phyloP scores from a whole-genome alignment of 1,140 invertebrate genomes.

The Polyergus mexicanus region DNA sequence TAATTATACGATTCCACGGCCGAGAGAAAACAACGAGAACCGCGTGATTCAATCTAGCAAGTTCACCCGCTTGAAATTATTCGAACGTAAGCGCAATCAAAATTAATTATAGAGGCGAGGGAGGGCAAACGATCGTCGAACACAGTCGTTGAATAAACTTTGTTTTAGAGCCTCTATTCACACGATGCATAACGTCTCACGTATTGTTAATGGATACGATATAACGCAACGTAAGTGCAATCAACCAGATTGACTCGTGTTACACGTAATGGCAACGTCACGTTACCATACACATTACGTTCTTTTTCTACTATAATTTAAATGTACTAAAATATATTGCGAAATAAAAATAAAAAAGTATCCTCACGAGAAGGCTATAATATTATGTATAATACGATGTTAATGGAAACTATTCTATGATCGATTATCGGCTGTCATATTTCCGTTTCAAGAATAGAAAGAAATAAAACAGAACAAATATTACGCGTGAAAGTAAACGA shows the following conservation, averaged over 20 bases:
- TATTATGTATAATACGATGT: constrained; percentile 7
- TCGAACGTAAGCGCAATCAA: constrained; percentile 27
- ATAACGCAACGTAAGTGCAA: neutral
- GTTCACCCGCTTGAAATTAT: constrained; percentile 27
- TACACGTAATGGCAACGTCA: constrained; percentile 17
- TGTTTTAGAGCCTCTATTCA: constrained; percentile 1
- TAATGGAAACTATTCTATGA: neutral
- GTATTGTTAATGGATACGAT: neutral
- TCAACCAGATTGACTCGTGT: neutral
- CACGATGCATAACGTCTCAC: neutral
- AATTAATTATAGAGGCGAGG: constrained; percentile 22
- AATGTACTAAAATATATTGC: neutral
- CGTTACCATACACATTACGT: neutral
- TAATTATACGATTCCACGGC: constrained; percentile 48
- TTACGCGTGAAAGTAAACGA: neutral
- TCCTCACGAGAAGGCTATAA: neutral
- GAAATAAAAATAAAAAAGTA: neutral
- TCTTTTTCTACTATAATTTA: neutral
- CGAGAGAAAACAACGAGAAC: constrained; percentile 49
- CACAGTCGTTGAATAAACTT: constrained; percentile 16
- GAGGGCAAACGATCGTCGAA: neutral
- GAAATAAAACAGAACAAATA: neutral
- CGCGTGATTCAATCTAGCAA: constrained; percentile 35
- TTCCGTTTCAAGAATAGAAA: neutral
- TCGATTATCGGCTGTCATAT: neutral